Evolutionary conservation across 2,888 invertebrate genomes (phyloP).

Genomic region (Smittia sp.): DNA sequence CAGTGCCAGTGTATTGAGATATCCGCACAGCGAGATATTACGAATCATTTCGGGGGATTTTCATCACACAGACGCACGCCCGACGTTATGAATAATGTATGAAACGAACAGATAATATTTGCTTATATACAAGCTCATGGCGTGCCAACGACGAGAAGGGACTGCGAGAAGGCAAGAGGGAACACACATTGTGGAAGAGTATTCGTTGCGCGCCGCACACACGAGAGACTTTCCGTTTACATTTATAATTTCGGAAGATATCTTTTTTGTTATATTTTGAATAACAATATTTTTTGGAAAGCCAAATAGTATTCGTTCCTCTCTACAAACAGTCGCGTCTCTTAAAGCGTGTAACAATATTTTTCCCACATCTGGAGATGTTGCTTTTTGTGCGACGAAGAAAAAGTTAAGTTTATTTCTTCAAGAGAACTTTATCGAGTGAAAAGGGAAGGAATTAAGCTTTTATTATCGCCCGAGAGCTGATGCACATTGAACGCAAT

Average conservation of each 20-base stretch:
- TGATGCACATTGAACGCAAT: not conserved
- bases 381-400: constrained; percentile 4
- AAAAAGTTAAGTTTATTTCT: constrained; percentile 5
- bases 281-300: constrained; percentile 45
- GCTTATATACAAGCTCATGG: constrained; percentile 16
- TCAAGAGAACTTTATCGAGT: not conserved
- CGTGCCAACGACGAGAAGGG: not conserved
- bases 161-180: not conserved
- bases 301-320: constrained; percentile 56
- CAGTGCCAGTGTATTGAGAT: not conserved
- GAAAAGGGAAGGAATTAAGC: too few species aligned
- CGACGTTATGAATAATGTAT: constrained; percentile 29
- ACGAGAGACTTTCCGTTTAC: constrained; percentile 32
- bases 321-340: constrained; percentile 56
- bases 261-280: constrained; percentile 38
- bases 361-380: constrained; percentile 14
- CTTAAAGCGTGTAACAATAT: constrained; percentile 42
- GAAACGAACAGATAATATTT: constrained; percentile 39
- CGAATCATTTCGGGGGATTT: not conserved
- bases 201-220: constrained; percentile 16
- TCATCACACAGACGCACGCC: not conserved
- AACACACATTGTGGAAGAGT: not conserved
- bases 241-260: constrained; percentile 41
- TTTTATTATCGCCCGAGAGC: not conserved
- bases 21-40: not conserved